These are phyloP conservation scores for Bujurquina vittata DNA, from an alignment of 2,113 vertebrate species.

Conservation along the genomic window DNA sequence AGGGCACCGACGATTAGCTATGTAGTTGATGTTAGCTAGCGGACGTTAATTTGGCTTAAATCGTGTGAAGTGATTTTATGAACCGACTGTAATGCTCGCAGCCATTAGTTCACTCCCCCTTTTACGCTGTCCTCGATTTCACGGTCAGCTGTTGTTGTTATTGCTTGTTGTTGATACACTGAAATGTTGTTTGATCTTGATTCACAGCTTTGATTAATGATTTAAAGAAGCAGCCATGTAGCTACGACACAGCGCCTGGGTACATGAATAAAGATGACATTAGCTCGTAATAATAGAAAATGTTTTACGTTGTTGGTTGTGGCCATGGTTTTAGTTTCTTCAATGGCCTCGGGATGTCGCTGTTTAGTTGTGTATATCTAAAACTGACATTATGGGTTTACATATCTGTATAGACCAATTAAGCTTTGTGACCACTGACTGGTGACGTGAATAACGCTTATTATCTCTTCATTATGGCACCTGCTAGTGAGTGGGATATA, in stretches of 20 bases:
- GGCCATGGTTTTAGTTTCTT: background rate
- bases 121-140: background rate
- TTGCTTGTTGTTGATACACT: background rate
- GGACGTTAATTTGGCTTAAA: background rate
- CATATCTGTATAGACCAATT: background rate
- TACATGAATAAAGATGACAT: rapidly evolving
- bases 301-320: background rate
- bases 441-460: too few species aligned
- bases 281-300: background rate
- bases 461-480: too few species aligned
- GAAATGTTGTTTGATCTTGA: background rate
- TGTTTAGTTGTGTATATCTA: constrained; percentile 20
- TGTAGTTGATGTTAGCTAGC: background rate
- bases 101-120: background rate
- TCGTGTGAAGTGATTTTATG: background rate
- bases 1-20: background rate
- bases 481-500: too few species aligned
- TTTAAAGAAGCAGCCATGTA: rapidly evolving
- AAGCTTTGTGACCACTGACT: too few species aligned
- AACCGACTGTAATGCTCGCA: background rate
- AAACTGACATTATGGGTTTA: background rate
- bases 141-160: constrained; percentile 55
- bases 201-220: background rate
- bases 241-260: background rate
- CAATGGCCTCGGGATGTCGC: constrained; percentile 24